Evolutionary conservation across 2,888 invertebrate species (phyloP).

Genomic region (Tetropium fuscum): DNA sequence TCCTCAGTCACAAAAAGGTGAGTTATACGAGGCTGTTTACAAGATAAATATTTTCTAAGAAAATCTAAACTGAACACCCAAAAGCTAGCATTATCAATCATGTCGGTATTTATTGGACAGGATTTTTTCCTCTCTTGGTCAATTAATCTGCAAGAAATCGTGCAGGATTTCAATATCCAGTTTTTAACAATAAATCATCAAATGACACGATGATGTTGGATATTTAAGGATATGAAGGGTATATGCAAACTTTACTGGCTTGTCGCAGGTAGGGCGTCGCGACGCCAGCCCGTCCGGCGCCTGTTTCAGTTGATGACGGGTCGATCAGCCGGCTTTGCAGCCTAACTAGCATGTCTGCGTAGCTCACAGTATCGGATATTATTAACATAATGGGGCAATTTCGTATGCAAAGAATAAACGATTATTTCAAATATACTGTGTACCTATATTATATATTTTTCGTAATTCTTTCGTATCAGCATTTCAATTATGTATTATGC

Average conservation of each 20-base stretch:
- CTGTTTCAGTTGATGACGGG: conserved; percentile 59
- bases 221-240: conserved; percentile 44
- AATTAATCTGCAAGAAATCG: conserved; percentile 15
- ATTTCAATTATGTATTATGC: too few relatives aligned
- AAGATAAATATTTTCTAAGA: too few relatives aligned
- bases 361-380: conserved; percentile 7
- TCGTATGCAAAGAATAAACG: neutral
- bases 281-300: conserved; percentile 57
- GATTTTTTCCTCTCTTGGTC: conserved; percentile 8
- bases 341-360: conserved; percentile 54
- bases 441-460: neutral
- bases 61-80: too few relatives aligned
- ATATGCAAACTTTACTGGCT: conserved; percentile 51
- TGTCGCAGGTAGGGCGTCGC: conserved; percentile 56
- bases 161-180: conserved; percentile 4
- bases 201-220: conserved; percentile 41
- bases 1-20: too few relatives aligned
- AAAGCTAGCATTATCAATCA: too few relatives aligned
- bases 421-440: neutral
- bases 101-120: neutral
- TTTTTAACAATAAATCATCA: conserved; percentile 36
- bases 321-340: conserved; percentile 59
- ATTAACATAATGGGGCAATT: conserved; percentile 7
- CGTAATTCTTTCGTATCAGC: neutral
- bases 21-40: too few relatives aligned